phyloP scores from a whole-genome alignment of 2,888 invertebrate genomes.

The Eledone cirrhosa region DNA sequence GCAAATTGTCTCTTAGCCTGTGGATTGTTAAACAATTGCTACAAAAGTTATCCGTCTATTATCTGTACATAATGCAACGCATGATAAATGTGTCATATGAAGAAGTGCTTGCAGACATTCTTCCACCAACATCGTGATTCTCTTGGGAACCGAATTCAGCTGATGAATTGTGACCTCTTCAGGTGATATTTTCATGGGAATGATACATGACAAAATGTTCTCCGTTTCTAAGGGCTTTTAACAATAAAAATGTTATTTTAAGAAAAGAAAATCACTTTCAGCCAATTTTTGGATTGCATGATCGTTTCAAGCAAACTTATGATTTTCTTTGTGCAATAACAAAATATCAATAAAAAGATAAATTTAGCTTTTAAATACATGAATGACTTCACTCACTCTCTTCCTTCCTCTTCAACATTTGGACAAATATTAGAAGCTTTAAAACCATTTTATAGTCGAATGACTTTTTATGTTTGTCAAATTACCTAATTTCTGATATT shows the following conservation, averaged over 20 bases:
- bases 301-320: conserved; percentile 5
- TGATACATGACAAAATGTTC: conserved; percentile 11
- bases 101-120: conserved; percentile 5
- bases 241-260: neutral
- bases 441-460: too few relatives aligned
- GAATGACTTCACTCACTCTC: too few relatives aligned
- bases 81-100: conserved; percentile 16
- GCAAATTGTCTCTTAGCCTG: too few relatives aligned
- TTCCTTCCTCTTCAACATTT: too few relatives aligned
- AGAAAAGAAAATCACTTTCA: too few relatives aligned
- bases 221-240: conserved; percentile 18
- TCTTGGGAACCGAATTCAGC: neutral
- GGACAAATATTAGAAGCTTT: too few relatives aligned
- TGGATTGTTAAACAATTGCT: too few relatives aligned
- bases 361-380: too few relatives aligned
- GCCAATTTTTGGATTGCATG: neutral
- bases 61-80: conserved; percentile 24
- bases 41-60: neutral
- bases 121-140: conserved; percentile 23
- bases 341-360: too few relatives aligned
- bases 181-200: conserved; percentile 5
- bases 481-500: too few relatives aligned
- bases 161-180: conserved; percentile 26
- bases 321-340: too few relatives aligned
- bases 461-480: too few relatives aligned